Evolutionary conservation across 2,888 invertebrate genomes (phyloP).

Genomic region (Slavum lentiscoides): DNA sequence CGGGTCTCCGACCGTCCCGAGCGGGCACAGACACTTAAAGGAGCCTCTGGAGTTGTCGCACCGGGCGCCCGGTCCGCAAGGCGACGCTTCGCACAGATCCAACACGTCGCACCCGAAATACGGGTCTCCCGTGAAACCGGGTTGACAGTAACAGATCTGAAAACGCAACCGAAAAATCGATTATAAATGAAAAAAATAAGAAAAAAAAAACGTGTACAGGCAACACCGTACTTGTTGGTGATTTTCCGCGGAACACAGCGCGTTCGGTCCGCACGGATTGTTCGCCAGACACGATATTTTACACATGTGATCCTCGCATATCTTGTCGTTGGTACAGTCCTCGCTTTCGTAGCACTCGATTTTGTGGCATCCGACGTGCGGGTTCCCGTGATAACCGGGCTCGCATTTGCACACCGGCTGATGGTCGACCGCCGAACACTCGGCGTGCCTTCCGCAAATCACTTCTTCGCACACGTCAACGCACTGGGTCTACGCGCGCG

Average conservation of each 20-base stretch:
- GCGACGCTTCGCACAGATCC: conserved; percentile 77
- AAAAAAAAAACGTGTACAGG: not conserved
- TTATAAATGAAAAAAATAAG: not conserved
- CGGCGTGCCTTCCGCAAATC: conserved; percentile 80
- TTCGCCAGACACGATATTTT: conserved; percentile 81
- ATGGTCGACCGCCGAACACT: conserved; percentile 75
- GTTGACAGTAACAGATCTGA: conserved; percentile 77
- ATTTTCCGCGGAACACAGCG: conserved; percentile 81
- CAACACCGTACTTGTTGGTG: conserved; percentile 69
- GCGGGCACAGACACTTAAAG: conserved; percentile 78
- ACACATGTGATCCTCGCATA: conserved; percentile 80
- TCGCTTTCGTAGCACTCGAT: conserved; percentile 74
- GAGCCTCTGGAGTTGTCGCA: conserved; percentile 81
- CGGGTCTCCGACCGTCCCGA: conserved; percentile 81
- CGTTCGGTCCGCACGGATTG: conserved; percentile 84
- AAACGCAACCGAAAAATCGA: not conserved
- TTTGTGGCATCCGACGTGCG: conserved; percentile 73
- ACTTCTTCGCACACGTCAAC: conserved; percentile 73
- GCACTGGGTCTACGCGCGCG: conserved; percentile 68
- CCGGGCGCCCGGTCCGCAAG: conserved; percentile 78
- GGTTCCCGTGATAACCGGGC: conserved; percentile 74
- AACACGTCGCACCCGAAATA: conserved; percentile 71
- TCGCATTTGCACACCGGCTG: conserved; percentile 77
- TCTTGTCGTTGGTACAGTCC: conserved; percentile 80
- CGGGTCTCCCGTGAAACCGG: conserved; percentile 83